A percentile compares a stretch with the other conserved stretches of the same genome.
Evolutionary conservation across 1,140 invertebrate genomes (phyloP).

Genomic region (Drosophila mauritiana): DNA sequence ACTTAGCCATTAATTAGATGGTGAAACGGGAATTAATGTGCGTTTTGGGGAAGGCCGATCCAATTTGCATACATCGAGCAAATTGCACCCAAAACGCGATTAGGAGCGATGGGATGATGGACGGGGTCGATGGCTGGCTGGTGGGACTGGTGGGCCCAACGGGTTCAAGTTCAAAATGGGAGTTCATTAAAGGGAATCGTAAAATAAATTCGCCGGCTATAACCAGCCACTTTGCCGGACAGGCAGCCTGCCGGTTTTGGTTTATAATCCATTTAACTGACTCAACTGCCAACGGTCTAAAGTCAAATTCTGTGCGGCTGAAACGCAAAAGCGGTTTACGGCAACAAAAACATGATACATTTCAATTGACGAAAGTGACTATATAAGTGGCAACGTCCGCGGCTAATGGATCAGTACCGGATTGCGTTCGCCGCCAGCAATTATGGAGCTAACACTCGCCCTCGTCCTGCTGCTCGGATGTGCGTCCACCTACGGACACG

Average conservation of each 20-base stretch:
- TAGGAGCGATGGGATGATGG: conserved; percentile 13
- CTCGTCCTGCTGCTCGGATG: conserved; percentile 30
- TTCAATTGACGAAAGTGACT: conserved; percentile 45
- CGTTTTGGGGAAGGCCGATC: conserved; percentile 23
- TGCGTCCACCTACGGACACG: conserved; percentile 6
- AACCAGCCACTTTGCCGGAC: conserved; percentile 41
- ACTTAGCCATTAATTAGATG: conserved; percentile 11
- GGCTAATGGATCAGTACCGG: conserved; percentile 42
- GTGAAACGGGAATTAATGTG: conserved; percentile 26
- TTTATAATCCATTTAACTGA: conserved; percentile 36
- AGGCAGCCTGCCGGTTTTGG: conserved; percentile 27
- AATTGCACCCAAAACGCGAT: conserved; percentile 49
- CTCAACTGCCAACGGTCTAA: conserved; percentile 70
- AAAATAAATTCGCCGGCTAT: conserved; percentile 47
- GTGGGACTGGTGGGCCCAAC: not conserved
- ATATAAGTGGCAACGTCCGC: conserved; percentile 50
- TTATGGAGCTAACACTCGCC: conserved; percentile 23
- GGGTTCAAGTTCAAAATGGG: conserved; percentile 54
- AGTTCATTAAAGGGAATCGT: conserved; percentile 72
- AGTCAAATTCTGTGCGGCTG: conserved; percentile 74
- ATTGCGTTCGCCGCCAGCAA: conserved; percentile 22
- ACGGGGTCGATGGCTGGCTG: conserved; percentile 34
- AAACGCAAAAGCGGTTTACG: conserved; percentile 48
- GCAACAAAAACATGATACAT: conserved; percentile 20
- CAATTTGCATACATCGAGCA: conserved; percentile 30